Evolutionary conservation across 2,797 vertebrate genomes (phyloP).

Genomic region (Enteromius paludinosus): DNA sequence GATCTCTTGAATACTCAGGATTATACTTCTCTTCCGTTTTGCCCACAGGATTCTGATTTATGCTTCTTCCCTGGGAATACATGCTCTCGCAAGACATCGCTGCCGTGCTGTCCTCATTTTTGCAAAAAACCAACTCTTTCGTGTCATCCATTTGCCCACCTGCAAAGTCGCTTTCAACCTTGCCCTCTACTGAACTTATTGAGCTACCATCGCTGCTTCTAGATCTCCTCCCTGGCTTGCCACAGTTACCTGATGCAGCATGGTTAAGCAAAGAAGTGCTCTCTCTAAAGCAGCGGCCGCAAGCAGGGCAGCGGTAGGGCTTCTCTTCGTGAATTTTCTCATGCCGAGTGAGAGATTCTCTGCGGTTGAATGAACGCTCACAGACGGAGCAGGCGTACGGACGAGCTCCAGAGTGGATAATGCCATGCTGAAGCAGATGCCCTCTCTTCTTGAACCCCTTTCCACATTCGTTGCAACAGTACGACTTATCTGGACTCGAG

Average conservation of each 20-base stretch:
- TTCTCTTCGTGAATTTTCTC: conserved; percentile 92
- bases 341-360: conserved; percentile 91
- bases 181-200: conserved; percentile 58
- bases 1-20: conserved; percentile 76
- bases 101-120: conserved; percentile 55
- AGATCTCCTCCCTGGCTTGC: conserved; percentile 78
- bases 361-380: conserved; percentile 91
- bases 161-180: conserved; percentile 62
- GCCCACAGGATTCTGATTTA: conserved; percentile 49
- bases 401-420: conserved; percentile 89
- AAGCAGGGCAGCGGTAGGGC: conserved; percentile 89
- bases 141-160: conserved; percentile 60
- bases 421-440: conserved; percentile 91
- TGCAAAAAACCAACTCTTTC: conserved; percentile 58
- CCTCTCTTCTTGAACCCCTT: conserved; percentile 93
- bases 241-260: conserved; percentile 81
- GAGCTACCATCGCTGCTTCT: conserved; percentile 65
- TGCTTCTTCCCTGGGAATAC: conserved; percentile 60
- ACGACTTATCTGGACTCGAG: conserved; percentile 82
- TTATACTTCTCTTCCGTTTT: conserved; percentile 74
- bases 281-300: conserved; percentile 85
- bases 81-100: conserved; percentile 60
- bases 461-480: conserved; percentile 89
- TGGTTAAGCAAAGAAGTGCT: conserved; percentile 83
- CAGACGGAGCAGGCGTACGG: conserved; percentile 89